Evolutionary conservation across 2,888 invertebrate genomes (phyloP).

Genomic region (Coleophora deauratella): DNA sequence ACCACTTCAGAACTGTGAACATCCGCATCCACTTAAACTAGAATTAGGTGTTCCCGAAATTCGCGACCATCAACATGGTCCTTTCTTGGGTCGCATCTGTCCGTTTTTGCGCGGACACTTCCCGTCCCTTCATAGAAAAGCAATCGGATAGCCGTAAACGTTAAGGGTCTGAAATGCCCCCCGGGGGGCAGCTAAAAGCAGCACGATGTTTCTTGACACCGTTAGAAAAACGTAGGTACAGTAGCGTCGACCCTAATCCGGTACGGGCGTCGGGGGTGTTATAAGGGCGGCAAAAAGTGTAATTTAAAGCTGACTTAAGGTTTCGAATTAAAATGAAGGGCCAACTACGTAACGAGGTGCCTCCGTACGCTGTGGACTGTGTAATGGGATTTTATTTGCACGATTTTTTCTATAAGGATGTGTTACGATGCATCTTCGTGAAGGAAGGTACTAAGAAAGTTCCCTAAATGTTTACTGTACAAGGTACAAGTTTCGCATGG

Average conservation of each 20-base stretch:
- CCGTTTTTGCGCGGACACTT: constrained; percentile 55
- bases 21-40: constrained; percentile 1
- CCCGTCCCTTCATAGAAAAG: constrained; percentile 72
- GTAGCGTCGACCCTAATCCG: constrained; percentile 43
- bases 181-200: constrained; percentile 71
- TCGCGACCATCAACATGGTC: constrained; percentile 18
- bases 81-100: constrained; percentile 56
- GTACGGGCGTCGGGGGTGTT: constrained; percentile 61
- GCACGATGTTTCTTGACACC: constrained; percentile 61
- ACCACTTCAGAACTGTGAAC: constrained; percentile 33
- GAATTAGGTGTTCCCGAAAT: constrained; percentile 18
- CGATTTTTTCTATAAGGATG: no score
- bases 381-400: neutral
- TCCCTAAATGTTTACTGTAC: no score
- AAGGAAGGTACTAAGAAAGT: no score
- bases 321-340: constrained; percentile 70
- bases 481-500: no score
- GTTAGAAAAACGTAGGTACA: constrained; percentile 58
- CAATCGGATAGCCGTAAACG: constrained; percentile 79
- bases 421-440: no score
- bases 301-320: constrained; percentile 72
- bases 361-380: neutral
- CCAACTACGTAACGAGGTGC: constrained; percentile 22
- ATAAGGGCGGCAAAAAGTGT: constrained; percentile 68
- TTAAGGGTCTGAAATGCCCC: constrained; percentile 73